A percentile compares a stretch with the other conserved stretches of the same genome.
Conservation (phyloP, 2,888 invertebrate species). For the Apamea sordens region DNA sequence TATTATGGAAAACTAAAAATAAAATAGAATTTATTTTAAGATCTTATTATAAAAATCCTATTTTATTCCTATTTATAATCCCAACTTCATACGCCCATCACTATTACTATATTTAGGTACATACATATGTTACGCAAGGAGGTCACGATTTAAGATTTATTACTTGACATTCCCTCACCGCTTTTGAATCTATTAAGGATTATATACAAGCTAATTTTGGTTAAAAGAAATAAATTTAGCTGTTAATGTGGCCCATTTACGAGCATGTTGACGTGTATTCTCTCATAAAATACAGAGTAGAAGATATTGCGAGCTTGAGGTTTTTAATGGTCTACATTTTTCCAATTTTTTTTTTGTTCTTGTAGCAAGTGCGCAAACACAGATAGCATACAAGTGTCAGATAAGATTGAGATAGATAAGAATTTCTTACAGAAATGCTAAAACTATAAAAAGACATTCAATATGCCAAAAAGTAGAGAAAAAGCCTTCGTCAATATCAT, state of each 20-base stretch:
- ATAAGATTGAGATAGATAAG: no score
- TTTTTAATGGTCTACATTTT: not conserved
- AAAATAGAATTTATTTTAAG: not conserved
- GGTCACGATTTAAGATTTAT: conserved; percentile 51
- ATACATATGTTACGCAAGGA: conserved; percentile 35
- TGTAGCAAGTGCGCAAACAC: not conserved
- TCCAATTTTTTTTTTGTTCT: not conserved
- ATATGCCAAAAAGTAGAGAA: not conserved
- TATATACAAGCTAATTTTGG: conserved; percentile 36
- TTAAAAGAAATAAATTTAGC: conserved; percentile 32
- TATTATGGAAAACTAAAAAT: not conserved
- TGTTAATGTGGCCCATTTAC: conserved; percentile 28
- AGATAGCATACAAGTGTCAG: not conserved
- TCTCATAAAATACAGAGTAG: not conserved
- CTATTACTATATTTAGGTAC: conserved; percentile 36
- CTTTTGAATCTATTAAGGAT: conserved; percentile 41
- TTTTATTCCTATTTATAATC: no score
- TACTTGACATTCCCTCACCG: conserved; percentile 44
- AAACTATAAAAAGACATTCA: not conserved
- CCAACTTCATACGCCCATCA: conserved; percentile 6
- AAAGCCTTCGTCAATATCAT: not conserved
- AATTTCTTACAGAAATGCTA: not conserved
- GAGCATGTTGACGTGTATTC: conserved; percentile 11
- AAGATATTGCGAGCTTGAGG: not conserved
- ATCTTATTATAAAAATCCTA: not conserved